Percentiles rank a stretch among this genome's conserved stretches.
phyloP scores from a whole-genome alignment of 2,888 invertebrate species.

The Argynnis bischoffii region DNA sequence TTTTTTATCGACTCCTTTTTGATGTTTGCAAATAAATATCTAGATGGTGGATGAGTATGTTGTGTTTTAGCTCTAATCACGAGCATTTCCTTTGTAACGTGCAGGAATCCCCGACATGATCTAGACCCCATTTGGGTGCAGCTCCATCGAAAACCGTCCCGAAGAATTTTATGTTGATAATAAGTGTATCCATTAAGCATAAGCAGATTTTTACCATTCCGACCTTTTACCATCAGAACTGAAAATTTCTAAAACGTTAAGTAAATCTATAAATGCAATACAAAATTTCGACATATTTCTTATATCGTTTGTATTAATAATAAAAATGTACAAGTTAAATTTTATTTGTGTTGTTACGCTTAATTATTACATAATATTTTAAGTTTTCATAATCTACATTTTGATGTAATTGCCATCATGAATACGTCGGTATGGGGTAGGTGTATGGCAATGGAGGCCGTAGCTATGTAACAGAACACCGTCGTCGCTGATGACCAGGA shows the following conservation, averaged over 20 bases:
- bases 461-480: slow-evolving; percentile 42
- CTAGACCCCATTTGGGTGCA: slow-evolving; percentile 78
- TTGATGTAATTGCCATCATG: too few species aligned
- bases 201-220: slow-evolving; percentile 69
- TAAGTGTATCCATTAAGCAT: slow-evolving; percentile 76
- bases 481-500: slow-evolving; percentile 40
- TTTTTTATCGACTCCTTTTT: slow-evolving; percentile 47
- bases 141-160: slow-evolving; percentile 75
- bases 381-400: too few species aligned
- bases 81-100: slow-evolving; percentile 68
- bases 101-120: slow-evolving; percentile 72
- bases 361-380: slow-evolving; percentile 12
- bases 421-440: slow-evolving; percentile 36
- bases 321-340: too few species aligned
- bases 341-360: background rate
- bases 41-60: slow-evolving; percentile 73
- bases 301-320: too few species aligned
- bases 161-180: slow-evolving; percentile 71
- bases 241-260: slow-evolving; percentile 46
- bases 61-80: slow-evolving; percentile 69
- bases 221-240: slow-evolving; percentile 73
- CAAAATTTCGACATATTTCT: background rate
- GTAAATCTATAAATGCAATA: background rate
- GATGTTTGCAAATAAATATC: slow-evolving; percentile 59
- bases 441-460: slow-evolving; percentile 46